A percentile compares a stretch with the other conserved stretches of the same genome.
These are phyloP conservation scores for Cylas formicarius DNA, from an alignment of 1,140 invertebrate genomes.

Conservation along the genomic window DNA sequence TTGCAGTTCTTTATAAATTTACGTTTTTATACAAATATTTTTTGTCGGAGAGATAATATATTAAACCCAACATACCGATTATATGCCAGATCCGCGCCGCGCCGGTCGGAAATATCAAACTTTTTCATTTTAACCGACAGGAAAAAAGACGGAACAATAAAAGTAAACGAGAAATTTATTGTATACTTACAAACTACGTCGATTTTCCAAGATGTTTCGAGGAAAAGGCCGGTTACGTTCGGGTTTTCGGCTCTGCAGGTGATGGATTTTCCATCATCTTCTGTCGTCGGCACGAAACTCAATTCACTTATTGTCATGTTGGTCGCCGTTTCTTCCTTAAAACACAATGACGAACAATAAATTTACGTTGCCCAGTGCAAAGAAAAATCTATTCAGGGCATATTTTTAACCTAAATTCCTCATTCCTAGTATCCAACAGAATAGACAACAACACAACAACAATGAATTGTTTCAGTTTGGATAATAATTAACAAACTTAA, in stretches of 20 bases:
- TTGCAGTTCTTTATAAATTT: too few species aligned
- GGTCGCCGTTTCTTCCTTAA: constrained; percentile 70
- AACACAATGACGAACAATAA: constrained; percentile 26
- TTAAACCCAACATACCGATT: too few species aligned
- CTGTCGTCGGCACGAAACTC: constrained; percentile 71
- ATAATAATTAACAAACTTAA: too few species aligned
- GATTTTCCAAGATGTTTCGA: constrained; percentile 78
- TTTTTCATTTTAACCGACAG: neutral
- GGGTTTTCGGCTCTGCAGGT: constrained; percentile 84
- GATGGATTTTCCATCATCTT: constrained; percentile 80
- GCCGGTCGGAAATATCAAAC: neutral
- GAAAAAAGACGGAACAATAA: neutral
- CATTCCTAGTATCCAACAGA: too few species aligned
- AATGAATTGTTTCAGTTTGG: too few species aligned
- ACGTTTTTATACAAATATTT: too few species aligned
- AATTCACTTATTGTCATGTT: constrained; percentile 79
- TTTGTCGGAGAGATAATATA: too few species aligned
- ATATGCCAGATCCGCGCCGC: too few species aligned
- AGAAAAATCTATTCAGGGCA: too few species aligned
- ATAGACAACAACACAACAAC: too few species aligned
- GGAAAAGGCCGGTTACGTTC: constrained; percentile 67
- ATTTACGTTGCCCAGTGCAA: constrained; percentile 30
- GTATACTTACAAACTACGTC: constrained; percentile 79
- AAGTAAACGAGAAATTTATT: neutral
- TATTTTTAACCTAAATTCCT: too few species aligned